These are phyloP conservation scores for Elgaria multicarinata DNA, from an alignment of 2,113 vertebrate species.

Conservation along the genomic window DNA sequence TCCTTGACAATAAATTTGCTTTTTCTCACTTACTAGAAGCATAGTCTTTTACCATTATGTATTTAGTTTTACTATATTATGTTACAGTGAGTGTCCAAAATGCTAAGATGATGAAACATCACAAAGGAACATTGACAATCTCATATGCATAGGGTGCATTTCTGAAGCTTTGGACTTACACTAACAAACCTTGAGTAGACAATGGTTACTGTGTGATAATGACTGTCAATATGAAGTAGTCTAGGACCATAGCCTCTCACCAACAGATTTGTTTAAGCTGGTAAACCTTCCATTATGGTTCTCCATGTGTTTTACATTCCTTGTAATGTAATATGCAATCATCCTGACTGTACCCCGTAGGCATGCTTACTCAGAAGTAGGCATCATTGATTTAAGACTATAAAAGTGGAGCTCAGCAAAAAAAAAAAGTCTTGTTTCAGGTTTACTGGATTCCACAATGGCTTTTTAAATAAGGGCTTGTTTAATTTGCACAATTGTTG, in stretches of 20 bases:
- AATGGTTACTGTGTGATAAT: neutral
- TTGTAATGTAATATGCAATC: neutral
- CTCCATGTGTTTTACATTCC: neutral
- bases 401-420: no score
- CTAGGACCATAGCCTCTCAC: neutral
- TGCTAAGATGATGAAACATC: no score
- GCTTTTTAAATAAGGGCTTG: no score
- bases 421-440: no score
- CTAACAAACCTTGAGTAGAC: neutral
- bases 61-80: neutral
- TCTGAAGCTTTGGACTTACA: neutral
- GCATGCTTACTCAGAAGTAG: no score
- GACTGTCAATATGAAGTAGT: neutral
- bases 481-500: no score
- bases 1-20: conserved; percentile 43
- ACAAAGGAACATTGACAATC: neutral
- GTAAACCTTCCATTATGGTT: neutral
- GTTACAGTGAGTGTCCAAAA: neutral
- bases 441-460: no score
- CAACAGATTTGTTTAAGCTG: no score
- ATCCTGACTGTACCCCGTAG: neutral
- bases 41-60: neutral
- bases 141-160: neutral
- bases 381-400: neutral
- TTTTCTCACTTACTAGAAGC: neutral